These are phyloP conservation scores for Patella caerulea DNA, from an alignment of 2,888 invertebrate genomes.

Conservation along the genomic window DNA sequence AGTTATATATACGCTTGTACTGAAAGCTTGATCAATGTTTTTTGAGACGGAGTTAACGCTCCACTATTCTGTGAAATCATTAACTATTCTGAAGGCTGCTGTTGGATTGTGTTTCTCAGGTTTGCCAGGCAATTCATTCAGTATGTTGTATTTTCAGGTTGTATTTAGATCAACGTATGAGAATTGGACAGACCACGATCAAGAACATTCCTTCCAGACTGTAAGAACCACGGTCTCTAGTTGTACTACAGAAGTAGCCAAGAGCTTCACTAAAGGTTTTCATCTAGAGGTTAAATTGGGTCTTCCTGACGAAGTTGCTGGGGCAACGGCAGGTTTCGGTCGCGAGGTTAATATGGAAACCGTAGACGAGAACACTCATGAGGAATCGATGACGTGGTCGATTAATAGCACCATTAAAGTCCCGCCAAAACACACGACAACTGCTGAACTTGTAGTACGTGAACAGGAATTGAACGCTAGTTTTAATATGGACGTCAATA, in stretches of 20 bases:
- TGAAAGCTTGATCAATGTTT: no score
- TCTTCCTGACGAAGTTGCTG: slow-evolving; percentile 71
- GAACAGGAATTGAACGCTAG: slow-evolving; percentile 72
- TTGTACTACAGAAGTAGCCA: slow-evolving; percentile 58
- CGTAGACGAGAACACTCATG: slow-evolving; percentile 64
- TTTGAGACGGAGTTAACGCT: no score
- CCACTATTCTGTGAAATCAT: no score
- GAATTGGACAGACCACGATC: slow-evolving; percentile 63
- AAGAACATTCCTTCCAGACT: slow-evolving; percentile 68
- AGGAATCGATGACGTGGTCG: slow-evolving; percentile 73
- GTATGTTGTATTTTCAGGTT: neutral
- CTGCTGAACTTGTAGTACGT: slow-evolving; percentile 72
- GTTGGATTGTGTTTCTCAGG: no score
- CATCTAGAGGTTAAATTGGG: slow-evolving; percentile 72
- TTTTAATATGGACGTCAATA: slow-evolving; percentile 68
- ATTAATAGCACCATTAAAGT: slow-evolving; percentile 73
- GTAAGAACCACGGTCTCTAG: slow-evolving; percentile 65
- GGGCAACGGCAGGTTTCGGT: slow-evolving; percentile 71
- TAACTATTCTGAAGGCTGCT: no score
- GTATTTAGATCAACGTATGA: slow-evolving; percentile 64
- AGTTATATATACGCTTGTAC: no score
- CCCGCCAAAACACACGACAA: slow-evolving; percentile 63
- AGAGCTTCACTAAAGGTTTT: slow-evolving; percentile 69
- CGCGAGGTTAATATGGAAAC: slow-evolving; percentile 69
- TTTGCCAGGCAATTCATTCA: no score